Percentiles rank a stretch among this genome's conserved stretches.
phyloP scores from a whole-genome alignment of 2,888 invertebrate genomes.

The Diabrotica balteata region DNA sequence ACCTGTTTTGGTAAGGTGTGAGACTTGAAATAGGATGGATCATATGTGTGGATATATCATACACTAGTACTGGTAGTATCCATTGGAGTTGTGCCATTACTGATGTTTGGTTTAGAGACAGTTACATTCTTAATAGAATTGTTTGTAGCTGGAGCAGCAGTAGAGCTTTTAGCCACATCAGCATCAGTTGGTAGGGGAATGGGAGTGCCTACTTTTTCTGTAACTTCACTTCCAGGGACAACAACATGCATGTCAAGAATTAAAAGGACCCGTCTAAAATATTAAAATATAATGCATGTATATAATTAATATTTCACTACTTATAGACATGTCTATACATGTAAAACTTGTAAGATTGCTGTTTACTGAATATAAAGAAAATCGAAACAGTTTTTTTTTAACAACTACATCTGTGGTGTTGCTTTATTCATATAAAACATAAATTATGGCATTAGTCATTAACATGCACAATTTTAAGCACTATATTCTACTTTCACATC shows the following conservation, averaged over 20 bases:
- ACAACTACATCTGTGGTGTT: no score
- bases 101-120: constrained; percentile 17
- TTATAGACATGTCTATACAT: no score
- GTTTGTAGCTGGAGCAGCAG: constrained; percentile 17
- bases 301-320: no score
- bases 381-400: no score
- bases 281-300: constrained; percentile 55
- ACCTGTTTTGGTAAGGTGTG: constrained; percentile 94
- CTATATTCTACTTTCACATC: no score
- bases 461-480: no score
- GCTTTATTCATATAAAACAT: no score
- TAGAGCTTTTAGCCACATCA: constrained; percentile 7
- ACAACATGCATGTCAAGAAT: constrained; percentile 80
- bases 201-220: constrained; percentile 81
- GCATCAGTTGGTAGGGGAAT: constrained; percentile 58
- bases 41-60: constrained; percentile 54
- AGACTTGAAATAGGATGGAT: constrained; percentile 83
- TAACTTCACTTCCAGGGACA: constrained; percentile 74
- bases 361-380: no score
- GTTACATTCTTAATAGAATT: constrained; percentile 6
- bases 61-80: constrained; percentile 5
- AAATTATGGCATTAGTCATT: no score
- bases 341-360: no score
- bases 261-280: constrained; percentile 80
- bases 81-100: constrained; percentile 15